Conservation (phyloP, 2,113 vertebrate species). For the Pomatorhinus ruficollis region DNA sequence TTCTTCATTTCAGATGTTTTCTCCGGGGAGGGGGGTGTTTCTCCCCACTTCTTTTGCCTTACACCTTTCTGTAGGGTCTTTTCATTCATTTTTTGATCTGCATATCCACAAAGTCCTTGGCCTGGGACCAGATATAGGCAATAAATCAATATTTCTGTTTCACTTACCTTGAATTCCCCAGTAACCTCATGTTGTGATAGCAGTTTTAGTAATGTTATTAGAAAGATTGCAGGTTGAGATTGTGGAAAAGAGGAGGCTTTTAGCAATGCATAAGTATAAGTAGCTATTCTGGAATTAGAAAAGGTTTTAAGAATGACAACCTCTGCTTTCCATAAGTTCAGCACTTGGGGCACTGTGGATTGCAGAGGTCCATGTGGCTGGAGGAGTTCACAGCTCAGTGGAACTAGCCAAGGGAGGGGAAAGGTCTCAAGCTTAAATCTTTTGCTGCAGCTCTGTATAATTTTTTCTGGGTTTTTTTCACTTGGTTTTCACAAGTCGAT, state of each 20-base stretch:
- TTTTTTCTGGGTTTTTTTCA: neutral
- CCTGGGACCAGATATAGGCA: neutral
- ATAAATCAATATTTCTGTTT: neutral
- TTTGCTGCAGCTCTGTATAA: neutral
- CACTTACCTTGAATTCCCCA: neutral
- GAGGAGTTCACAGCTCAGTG: neutral
- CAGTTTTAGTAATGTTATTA: neutral
- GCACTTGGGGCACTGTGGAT: neutral
- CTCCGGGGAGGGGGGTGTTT: fast-evolving
- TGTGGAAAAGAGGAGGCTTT: neutral
- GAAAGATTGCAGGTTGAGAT: neutral
- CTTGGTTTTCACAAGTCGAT: neutral
- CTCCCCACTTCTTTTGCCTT: neutral
- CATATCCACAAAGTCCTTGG: neutral
- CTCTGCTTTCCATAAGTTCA: neutral
- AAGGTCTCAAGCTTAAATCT: neutral
- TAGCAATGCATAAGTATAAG: neutral
- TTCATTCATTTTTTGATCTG: neutral
- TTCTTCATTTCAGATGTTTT: neutral
- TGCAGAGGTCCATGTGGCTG: neutral
- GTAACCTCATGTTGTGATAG: neutral
- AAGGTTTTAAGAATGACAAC: neutral
- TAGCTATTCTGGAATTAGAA: neutral
- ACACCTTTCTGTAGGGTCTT: neutral
- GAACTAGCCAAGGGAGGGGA: neutral